Evolutionary conservation across 1,140 invertebrate species (phyloP).

Genomic region (Drosophila sucinea): DNA sequence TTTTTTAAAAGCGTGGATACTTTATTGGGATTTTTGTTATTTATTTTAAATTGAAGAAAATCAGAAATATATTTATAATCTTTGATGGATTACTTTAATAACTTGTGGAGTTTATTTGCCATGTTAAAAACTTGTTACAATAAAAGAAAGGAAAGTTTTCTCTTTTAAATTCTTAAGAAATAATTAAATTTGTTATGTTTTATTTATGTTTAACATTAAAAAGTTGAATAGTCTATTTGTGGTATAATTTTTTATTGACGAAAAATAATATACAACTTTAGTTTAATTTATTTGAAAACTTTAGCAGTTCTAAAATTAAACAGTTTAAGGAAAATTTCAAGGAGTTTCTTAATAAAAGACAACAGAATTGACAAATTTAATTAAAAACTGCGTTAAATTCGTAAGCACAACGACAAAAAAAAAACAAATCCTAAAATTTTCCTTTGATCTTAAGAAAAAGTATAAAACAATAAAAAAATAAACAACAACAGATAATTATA

Average conservation of each 20-base stretch:
- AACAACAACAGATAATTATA: conserved; percentile 48
- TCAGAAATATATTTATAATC: no score
- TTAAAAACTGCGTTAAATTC: conserved; percentile 6
- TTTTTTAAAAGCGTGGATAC: no score
- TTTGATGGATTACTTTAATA: no score
- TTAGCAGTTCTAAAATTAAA: no score
- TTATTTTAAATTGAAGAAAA: no score
- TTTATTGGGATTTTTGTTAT: no score
- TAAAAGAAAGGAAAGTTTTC: background rate
- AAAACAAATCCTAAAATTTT: conserved; percentile 20
- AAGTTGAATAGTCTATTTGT: no score
- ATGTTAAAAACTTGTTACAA: no score
- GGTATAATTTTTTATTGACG: no score
- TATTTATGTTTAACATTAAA: no score
- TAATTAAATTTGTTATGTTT: no score
- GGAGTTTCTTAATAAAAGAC: background rate
- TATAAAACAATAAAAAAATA: conserved; percentile 32
- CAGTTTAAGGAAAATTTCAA: background rate
- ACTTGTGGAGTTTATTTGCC: background rate
- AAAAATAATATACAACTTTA: background rate
- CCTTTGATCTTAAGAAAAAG: conserved; percentile 35
- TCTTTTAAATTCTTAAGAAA: no score
- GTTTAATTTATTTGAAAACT: background rate
- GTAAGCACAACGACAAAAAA: background rate
- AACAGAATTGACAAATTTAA: background rate